Evolutionary conservation across 1,140 invertebrate species (phyloP), one percentile per base, ranked within the genome.

Genomic region (Papilio aristodemus): DNA sequence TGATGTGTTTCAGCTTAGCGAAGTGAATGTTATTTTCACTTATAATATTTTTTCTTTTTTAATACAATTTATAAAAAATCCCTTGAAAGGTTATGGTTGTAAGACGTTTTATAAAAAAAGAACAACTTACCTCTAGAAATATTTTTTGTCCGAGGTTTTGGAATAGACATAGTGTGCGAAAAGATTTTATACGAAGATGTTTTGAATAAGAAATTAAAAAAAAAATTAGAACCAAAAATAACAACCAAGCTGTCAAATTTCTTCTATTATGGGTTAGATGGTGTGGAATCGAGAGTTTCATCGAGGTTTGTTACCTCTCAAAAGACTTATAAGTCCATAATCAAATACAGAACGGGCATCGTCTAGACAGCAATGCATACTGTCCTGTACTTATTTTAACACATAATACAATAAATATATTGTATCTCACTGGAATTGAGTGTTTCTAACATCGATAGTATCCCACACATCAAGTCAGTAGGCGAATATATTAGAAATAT

Each of bases 1-100:
- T 74, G 72, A 73, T 77, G 71, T 77, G 73, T 69, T 71, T 67
- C 25, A 25, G 63, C 27, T 46, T 39, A 32, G 0, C 62, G 19
- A 43, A 64, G 39, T 43, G 41, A 66, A 46, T 46, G 63, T 66
- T 66, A 66, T 66, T 46, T 46, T 46, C 25, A 46, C 63, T 17
- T 46, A 46, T 66, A 13, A 66, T 50, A 66, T 50, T 46, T 36
- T 66, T 66, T 32, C 41, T 43, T 50, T 66, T 50, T 46, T 66
- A n/a, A 13, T 27, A 10, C 14, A 64, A 66, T 22, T 25, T 41
- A 0, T 66, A 39, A 46, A 66, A 43, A 66, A 38, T 62, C 59
- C 36, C 59, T 19, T 38, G 36, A 19, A 62, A 39, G 59, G 59
- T 39, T 59, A 14, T 17, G 17, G n/a, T 36, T 66, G 11, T 10